Conservation (phyloP, 2,113 vertebrate species). For the Callipepla californica region DNA sequence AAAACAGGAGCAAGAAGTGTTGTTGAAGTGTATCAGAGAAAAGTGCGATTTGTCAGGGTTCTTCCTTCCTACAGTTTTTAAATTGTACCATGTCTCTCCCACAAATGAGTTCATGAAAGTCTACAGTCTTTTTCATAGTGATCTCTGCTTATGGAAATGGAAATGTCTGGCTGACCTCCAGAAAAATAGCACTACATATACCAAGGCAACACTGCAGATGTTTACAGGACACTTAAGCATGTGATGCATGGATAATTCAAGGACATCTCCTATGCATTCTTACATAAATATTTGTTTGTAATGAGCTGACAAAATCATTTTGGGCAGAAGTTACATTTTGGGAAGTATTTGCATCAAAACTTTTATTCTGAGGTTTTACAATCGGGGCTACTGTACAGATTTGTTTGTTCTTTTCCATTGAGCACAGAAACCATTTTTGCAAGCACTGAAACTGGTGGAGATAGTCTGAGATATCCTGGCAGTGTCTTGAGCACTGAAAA, state of each 20-base stretch:
- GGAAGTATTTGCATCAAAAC: neutral
- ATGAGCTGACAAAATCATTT: neutral
- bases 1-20: neutral
- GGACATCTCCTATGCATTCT: neutral
- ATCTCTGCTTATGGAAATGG: neutral
- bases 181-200: neutral
- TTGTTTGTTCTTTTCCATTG: neutral
- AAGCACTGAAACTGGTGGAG: neutral
- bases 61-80: constrained; percentile 35
- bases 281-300: neutral
- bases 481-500: neutral
- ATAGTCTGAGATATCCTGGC: neutral
- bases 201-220: neutral
- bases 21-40: constrained; percentile 25
- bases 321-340: neutral
- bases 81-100: constrained; percentile 23
- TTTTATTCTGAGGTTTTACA: neutral
- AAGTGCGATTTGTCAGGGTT: constrained; percentile 47
- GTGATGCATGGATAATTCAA: neutral
- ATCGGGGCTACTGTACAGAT: neutral
- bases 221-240: neutral
- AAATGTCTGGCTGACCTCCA: neutral
- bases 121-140: neutral
- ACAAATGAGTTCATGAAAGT: neutral
- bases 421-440: neutral